Base-by-base conservation (phyloP, 37 sponge, comb jelly and placozoan species). In the Ianthella basta region DNA sequence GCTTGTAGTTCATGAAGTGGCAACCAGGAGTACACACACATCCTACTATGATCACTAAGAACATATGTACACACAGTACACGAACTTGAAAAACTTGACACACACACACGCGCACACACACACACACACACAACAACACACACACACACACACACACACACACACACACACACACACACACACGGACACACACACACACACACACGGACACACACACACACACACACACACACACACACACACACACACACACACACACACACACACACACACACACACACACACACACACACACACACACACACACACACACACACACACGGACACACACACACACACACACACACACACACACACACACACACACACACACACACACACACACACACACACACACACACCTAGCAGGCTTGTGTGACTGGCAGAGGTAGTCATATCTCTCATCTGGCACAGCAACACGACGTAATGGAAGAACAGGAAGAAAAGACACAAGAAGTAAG, bases 391-490 rank as follows among this genome's bases (percentile, higher is more conserved):
- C 21, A 29, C 29, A 80, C 61, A 59, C 60, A 59, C 29, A 82
- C 82, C 82, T 82, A 4, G 88, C 85, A 14, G 99, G 99, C 77
- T 94, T 94, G 92, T 89, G 89, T 60, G 81, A 55, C 55, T 92
- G 87, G 66, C 95, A 94, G 30, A 98, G 87, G 83, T 82, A 94
- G 61, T 96, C 95, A 80, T 85, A 98, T 33, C 99, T 65, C 24
- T 61, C 89, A 67, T 98, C 99, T 1, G 99, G 99, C 21, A 98
- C 97, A 32, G 92, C 87, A 14, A 98, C 99, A 21, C 99, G 92
- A 89, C 98, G 89, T 94, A 64, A 32, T 25, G 69, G 69, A 29
- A 60, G 30, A 57, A 40, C 59, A 35, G 54, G 13, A 69, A 84
- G 36, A 1, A 20, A 56, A 39, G 63, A 84, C 37, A 23, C 53